Evolutionary conservation across 2,888 invertebrate genomes (phyloP), one percentile per base, ranked within the genome.

Genomic region (Ceriagrion tenellum): DNA sequence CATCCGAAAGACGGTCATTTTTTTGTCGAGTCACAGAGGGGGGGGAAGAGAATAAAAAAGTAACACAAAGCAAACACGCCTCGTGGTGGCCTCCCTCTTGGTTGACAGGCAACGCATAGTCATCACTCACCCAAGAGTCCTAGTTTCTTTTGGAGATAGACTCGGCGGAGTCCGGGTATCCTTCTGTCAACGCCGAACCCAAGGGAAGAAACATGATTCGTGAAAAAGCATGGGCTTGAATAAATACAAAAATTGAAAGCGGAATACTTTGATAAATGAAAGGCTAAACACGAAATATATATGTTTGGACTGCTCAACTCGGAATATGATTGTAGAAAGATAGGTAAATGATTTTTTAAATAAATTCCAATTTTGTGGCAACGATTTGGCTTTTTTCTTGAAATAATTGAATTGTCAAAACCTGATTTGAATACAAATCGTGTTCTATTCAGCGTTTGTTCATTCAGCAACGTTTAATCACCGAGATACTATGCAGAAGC

Each of bases 1-100:
- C 93, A 69, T 69, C 47, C 93, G 20, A 47, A 30, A 4, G 69
- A 35, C 56, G 93, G 47, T 55, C 47, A 69, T 93, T 93, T 93
- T 47, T 93, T 93, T 93, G 47, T 47, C 20, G 26, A 81, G 30
- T 81, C 81, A 35, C 81, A 13, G 81, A 35, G 26, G 35, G 81
- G 35, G 13, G 16, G 81, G 74, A 8, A n/a, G 13, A 40, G 40
- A 26, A 40, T 13, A 93, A 93, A 93, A 93, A 93, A 93, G 47
- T 40, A 93, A 74, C 93, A 93, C 93, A 93, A 93, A 93, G 93
- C 93, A 93, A 93, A 93, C 93, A 93, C 69, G 93, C 69, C 93
- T 93, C 47, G 93, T 74, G 69, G 93, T 55, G 93, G 69, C 93
- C 69, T 69, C 93, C 74, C 93, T 59, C 59, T 93, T 69, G 47